A percentile compares a stretch with the other conserved stretches of the same genome.
These are phyloP conservation scores for Hemiprocne comata DNA, from an alignment of 2,113 vertebrate genomes.

Conservation along the genomic window DNA sequence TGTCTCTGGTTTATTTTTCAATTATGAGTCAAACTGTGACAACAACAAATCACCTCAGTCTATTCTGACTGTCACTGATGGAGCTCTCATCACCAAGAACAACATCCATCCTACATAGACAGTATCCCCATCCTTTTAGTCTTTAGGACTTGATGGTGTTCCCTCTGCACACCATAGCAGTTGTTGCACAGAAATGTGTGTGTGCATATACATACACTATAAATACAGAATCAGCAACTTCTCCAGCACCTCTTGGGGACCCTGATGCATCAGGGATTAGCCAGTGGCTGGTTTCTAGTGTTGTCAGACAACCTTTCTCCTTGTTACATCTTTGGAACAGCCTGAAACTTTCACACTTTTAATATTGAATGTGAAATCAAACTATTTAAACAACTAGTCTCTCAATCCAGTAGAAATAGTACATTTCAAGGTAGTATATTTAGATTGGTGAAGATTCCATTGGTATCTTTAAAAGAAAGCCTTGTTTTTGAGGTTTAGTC, in stretches of 20 bases:
- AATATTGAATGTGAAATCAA: background rate
- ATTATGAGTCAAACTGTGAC: too few species aligned
- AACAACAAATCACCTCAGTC: background rate
- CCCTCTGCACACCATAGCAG: background rate
- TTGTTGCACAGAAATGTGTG: background rate
- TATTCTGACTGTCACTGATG: background rate
- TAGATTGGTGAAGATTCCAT: background rate
- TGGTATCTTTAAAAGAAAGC: background rate
- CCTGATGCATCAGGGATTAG: background rate
- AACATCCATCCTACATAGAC: background rate
- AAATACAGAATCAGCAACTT: background rate
- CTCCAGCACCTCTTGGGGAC: background rate
- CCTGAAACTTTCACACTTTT: background rate
- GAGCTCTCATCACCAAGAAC: background rate
- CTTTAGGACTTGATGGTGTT: background rate
- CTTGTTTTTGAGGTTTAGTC: background rate
- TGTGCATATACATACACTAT: background rate
- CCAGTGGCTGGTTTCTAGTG: background rate
- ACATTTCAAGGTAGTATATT: background rate
- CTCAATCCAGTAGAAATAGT: background rate
- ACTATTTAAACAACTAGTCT: background rate
- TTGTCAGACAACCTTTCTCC: background rate
- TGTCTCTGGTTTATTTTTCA: too few species aligned
- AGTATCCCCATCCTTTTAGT: background rate
- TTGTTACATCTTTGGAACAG: background rate